These are phyloP conservation scores for Spodoptera exigua DNA, from an alignment of 2,888 invertebrate species.

Conservation along the genomic window DNA sequence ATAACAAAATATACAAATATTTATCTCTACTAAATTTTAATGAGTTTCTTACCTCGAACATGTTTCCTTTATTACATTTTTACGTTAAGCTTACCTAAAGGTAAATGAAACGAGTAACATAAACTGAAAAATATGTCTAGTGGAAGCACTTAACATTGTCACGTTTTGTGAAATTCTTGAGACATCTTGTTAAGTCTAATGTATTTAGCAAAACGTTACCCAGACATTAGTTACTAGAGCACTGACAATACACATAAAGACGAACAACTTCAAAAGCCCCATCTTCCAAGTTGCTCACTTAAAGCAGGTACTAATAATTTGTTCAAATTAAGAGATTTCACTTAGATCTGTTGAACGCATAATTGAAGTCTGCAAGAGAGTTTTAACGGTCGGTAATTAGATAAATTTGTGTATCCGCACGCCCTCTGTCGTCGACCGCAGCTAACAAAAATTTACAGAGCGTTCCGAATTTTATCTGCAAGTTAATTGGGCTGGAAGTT, in stretches of 20 bases:
- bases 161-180: background rate
- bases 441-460: conserved; percentile 49
- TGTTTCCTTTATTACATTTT: too few species aligned
- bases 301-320: conserved; percentile 63
- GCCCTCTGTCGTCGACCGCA: conserved; percentile 48
- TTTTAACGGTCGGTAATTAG: conserved; percentile 62
- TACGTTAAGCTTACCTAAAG: too few species aligned
- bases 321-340: conserved; percentile 63
- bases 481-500: conserved; percentile 40
- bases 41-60: too few species aligned
- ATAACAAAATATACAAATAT: too few species aligned
- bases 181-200: background rate
- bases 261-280: conserved; percentile 42
- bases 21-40: too few species aligned
- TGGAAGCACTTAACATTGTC: too few species aligned
- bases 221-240: conserved; percentile 20
- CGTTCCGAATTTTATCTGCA: conserved; percentile 47
- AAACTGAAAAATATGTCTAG: too few species aligned
- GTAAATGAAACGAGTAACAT: too few species aligned
- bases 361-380: conserved; percentile 58
- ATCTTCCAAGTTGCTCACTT: conserved; percentile 52
- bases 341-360: conserved; percentile 61
- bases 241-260: conserved; percentile 38
- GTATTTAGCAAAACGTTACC: conserved; percentile 13
- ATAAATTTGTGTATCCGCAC: conserved; percentile 61